A percentile compares a stretch with the other conserved stretches of the same genome.
phyloP scores from a whole-genome alignment of 2,113 vertebrate species.

The Phocoena sinus region DNA sequence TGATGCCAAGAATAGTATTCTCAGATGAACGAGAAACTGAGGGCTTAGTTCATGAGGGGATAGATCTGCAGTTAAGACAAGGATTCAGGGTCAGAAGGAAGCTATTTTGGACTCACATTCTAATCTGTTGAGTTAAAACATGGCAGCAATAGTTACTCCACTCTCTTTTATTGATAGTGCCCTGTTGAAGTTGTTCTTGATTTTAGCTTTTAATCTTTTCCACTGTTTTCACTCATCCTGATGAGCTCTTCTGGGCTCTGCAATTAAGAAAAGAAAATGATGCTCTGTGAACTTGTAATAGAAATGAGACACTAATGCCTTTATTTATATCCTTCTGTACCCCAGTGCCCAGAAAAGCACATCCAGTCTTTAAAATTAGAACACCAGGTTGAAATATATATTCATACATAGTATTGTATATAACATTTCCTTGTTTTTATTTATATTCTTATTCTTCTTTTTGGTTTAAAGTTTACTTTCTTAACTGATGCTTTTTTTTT shows the following conservation, averaged over 20 bases:
- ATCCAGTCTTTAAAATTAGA: neutral
- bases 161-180: neutral
- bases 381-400: neutral
- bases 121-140: neutral
- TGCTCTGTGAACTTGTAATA: neutral
- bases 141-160: neutral
- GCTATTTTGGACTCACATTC: neutral
- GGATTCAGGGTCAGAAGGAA: neutral
- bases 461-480: neutral
- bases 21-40: neutral
- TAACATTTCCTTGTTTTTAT: neutral
- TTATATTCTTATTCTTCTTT: neutral
- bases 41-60: neutral
- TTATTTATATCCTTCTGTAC: neutral
- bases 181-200: neutral
- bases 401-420: neutral
- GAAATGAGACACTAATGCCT: neutral
- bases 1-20: no score
- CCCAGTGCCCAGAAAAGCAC: neutral
- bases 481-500: neutral
- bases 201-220: neutral
- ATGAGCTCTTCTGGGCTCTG: neutral
- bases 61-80: accelerated
- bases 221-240: neutral
- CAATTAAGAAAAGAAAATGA: neutral